Evolutionary conservation across 2,113 vertebrate genomes (phyloP).

Genomic region (Corydoras maculifer): DNA sequence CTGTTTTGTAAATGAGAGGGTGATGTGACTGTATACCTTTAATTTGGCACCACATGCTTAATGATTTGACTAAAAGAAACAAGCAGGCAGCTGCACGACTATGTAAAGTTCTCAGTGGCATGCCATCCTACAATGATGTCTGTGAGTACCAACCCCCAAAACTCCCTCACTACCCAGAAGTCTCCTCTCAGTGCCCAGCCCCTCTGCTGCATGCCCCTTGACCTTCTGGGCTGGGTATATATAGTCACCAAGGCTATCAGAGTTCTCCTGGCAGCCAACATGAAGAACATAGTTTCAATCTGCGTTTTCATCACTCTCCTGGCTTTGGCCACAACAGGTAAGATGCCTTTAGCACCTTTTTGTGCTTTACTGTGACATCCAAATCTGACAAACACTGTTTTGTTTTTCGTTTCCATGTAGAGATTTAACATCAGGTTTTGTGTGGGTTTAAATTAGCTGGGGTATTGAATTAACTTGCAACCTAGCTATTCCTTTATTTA

Average conservation of each 20-base stretch:
- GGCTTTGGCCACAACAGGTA: constrained; percentile 66
- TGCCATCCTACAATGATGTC: constrained; percentile 39
- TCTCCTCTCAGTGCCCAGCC: constrained; percentile 45
- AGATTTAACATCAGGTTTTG: neutral
- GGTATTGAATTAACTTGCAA: neutral
- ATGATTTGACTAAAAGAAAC: constrained; percentile 47
- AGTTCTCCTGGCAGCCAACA: constrained; percentile 74
- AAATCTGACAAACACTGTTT: neutral
- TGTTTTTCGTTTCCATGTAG: neutral
- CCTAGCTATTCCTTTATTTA: neutral
- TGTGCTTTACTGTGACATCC: neutral
- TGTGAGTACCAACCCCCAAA: constrained; percentile 41
- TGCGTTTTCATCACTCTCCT: constrained; percentile 65
- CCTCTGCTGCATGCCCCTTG: constrained; percentile 53
- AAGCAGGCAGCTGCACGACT: constrained; percentile 53
- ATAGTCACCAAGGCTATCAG: constrained; percentile 57
- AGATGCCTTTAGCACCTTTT: constrained; percentile 37
- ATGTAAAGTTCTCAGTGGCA: constrained; percentile 40
- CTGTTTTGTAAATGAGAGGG: neutral
- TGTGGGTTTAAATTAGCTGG: neutral
- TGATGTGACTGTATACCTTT: constrained; percentile 8
- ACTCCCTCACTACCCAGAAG: constrained; percentile 43
- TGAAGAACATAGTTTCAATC: constrained; percentile 66
- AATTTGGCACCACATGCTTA: constrained; percentile 27
- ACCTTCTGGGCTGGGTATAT: constrained; percentile 68